Conservation (phyloP, 2,888 invertebrate genomes). For the Aquatica leii region DNA sequence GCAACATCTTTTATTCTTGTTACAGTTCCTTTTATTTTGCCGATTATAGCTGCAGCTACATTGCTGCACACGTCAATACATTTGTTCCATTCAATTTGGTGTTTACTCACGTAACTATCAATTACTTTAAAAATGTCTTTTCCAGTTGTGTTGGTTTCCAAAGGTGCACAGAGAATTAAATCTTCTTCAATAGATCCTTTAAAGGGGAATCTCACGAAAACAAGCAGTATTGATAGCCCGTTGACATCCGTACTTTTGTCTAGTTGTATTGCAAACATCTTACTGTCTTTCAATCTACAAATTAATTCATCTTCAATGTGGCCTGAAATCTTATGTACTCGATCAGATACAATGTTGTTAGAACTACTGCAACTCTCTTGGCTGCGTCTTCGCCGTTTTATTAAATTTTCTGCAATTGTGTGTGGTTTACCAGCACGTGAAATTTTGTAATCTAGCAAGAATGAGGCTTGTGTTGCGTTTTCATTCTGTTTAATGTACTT, state of each 20-base stretch:
- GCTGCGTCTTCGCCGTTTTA: no score
- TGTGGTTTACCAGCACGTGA: slow-evolving; percentile 7
- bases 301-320: slow-evolving; percentile 7
- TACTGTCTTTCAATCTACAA: no score
- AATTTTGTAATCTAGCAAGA: slow-evolving; percentile 1
- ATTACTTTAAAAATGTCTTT: slow-evolving; percentile 28
- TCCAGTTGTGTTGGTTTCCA: no score
- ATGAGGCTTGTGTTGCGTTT: slow-evolving; percentile 8
- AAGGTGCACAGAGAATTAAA: slow-evolving; percentile 35
- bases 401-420: slow-evolving; percentile 7
- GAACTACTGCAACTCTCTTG: slow-evolving; percentile 10
- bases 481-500: background rate
- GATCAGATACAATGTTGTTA: slow-evolving; percentile 1
- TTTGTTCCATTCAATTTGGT: no score
- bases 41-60: background rate
- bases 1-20: background rate
- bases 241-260: slow-evolving; percentile 39
- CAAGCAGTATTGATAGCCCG: slow-evolving; percentile 35
- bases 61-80: slow-evolving; percentile 24
- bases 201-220: slow-evolving; percentile 35
- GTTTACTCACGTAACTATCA: no score
- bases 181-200: slow-evolving; percentile 34
- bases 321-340: slow-evolving; percentile 18
- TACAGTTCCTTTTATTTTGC: background rate
- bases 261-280: slow-evolving; percentile 41